These are phyloP conservation scores for Euzetes globulus DNA, from an alignment of 2,888 invertebrate species.

Conservation along the genomic window DNA sequence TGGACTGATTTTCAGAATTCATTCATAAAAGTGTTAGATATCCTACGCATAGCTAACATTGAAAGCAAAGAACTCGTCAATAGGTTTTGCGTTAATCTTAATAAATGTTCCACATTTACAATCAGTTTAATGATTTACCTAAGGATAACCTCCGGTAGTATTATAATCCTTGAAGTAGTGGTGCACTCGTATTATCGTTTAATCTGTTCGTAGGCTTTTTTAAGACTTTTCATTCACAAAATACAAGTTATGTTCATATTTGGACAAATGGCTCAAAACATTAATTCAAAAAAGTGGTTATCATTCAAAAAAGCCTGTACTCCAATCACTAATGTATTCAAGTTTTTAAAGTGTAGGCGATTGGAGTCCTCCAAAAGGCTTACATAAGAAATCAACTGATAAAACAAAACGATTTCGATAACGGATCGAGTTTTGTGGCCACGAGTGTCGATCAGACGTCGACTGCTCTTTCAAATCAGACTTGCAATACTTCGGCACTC, in stretches of 20 bases:
- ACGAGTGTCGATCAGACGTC: not conserved
- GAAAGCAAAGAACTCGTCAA: not conserved
- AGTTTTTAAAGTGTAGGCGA: conserved; percentile 9
- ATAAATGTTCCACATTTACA: conserved; percentile 5
- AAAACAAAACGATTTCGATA: not conserved
- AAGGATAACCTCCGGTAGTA: conserved; percentile 6
- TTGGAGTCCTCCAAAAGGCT: not conserved
- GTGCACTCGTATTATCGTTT: not conserved
- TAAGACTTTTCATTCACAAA: conserved; percentile 13
- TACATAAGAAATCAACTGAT: conserved; percentile 1
- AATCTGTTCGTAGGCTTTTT: not conserved
- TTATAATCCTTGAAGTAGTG: conserved; percentile 27
- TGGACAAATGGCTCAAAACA: conserved; percentile 14
- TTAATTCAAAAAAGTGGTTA: conserved; percentile 5
- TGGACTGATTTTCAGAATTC: conserved; percentile 14
- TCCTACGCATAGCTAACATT: conserved; percentile 7
- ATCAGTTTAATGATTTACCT: conserved; percentile 19
- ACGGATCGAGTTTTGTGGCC: not conserved
- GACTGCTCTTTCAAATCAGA: not conserved
- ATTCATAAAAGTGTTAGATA: conserved; percentile 11
- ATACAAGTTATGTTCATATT: conserved; percentile 16
- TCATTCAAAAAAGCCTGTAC: conserved; percentile 8
- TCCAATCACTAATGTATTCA: not conserved
- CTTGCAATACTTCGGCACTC: not conserved
- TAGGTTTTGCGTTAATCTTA: not conserved